These are phyloP conservation scores for Drosophila ficusphila DNA, from an alignment of 1,140 invertebrate species.

Conservation along the genomic window DNA sequence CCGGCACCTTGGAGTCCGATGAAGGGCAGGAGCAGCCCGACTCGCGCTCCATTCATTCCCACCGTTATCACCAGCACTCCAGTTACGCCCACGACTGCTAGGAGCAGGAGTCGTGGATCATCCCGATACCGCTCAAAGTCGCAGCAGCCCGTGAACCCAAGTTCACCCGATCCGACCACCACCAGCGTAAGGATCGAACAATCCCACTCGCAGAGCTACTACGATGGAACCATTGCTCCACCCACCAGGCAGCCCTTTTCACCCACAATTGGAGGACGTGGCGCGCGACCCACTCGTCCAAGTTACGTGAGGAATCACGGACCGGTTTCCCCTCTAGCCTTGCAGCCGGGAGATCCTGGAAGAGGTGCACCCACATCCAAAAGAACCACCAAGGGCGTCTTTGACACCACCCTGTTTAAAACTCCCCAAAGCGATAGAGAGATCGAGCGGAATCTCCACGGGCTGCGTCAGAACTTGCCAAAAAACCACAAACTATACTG, in stretches of 20 bases:
- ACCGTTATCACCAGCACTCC: slow-evolving; percentile 57
- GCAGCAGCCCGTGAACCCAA: slow-evolving; percentile 12
- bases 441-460: slow-evolving; percentile 43
- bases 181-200: slow-evolving; percentile 67
- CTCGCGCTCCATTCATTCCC: slow-evolving; percentile 35
- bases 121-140: slow-evolving; percentile 53
- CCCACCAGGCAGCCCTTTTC: slow-evolving; percentile 49
- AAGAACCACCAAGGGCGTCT: slow-evolving; percentile 76
- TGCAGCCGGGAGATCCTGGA: slow-evolving; percentile 25
- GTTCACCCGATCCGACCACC: slow-evolving; percentile 17
- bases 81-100: neutral
- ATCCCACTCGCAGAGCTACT: slow-evolving; percentile 74
- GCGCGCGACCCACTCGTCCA: slow-evolving; percentile 39
- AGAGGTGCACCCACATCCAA: slow-evolving; percentile 33
- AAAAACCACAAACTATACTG: slow-evolving; percentile 82
- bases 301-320: slow-evolving; percentile 5
- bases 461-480: slow-evolving; percentile 69
- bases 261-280: slow-evolving; percentile 14
- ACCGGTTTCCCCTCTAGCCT: slow-evolving; percentile 18
- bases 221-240: slow-evolving; percentile 72
- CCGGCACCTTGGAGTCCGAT: slow-evolving; percentile 72
- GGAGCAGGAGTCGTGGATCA: slow-evolving; percentile 18
- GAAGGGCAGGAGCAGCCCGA: slow-evolving; percentile 43
- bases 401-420: slow-evolving; percentile 78
- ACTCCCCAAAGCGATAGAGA: slow-evolving; percentile 64